Conservation (phyloP, 2,113 vertebrate genomes). For the Setophaga petechia region DNA sequence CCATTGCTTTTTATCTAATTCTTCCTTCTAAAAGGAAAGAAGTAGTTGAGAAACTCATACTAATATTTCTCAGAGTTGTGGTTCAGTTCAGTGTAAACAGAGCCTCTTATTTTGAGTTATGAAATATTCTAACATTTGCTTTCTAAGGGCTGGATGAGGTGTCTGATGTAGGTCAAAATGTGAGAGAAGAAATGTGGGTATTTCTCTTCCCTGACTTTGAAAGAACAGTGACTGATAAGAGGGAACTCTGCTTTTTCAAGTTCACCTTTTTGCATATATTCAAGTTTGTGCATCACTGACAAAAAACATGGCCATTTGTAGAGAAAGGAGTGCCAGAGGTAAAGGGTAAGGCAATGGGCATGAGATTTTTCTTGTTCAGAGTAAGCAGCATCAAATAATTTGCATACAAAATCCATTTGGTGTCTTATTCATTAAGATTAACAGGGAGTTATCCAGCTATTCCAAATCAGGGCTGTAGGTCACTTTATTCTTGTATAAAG, state of each 20-base stretch:
- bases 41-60: neutral
- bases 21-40: neutral
- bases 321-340: neutral
- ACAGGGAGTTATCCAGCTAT: neutral
- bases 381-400: neutral
- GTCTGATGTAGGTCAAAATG: neutral
- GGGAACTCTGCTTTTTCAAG: neutral
- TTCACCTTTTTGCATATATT: neutral
- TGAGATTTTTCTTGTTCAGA: neutral
- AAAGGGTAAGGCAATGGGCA: neutral
- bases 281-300: neutral
- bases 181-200: neutral
- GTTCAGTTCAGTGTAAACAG: neutral
- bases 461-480: neutral
- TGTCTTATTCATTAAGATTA: neutral
- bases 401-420: neutral
- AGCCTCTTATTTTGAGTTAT: neutral
- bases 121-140: neutral
- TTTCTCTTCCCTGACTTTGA: neutral
- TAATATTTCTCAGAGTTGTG: neutral
- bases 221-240: neutral
- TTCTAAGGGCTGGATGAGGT: neutral
- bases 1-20: neutral
- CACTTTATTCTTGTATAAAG: neutral
- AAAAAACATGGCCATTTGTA: neutral